phyloP scores from a whole-genome alignment of 2,888 invertebrate species.

The Habrosyne pyritoides region DNA sequence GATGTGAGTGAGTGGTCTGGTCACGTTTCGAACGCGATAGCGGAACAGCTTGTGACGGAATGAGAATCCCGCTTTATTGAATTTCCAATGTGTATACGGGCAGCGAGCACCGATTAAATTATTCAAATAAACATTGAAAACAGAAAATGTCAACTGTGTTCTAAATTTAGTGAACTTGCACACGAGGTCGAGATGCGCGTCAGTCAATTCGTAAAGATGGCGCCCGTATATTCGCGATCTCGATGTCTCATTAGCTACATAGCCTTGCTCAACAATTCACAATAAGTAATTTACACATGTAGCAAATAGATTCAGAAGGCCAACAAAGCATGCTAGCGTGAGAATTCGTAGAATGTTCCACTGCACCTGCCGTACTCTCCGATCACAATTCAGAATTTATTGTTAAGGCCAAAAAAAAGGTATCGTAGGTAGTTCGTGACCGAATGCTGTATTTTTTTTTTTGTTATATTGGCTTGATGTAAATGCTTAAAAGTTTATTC shows the following conservation, averaged over 20 bases:
- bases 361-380: constrained; percentile 40
- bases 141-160: constrained; percentile 57
- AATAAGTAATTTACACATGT: constrained; percentile 58
- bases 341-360: constrained; percentile 48
- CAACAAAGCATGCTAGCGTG: constrained; percentile 53
- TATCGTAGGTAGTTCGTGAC: constrained; percentile 14
- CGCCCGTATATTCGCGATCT: constrained; percentile 65
- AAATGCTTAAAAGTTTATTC: not conserved
- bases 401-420: constrained; percentile 13
- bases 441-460: not conserved
- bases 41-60: not conserved
- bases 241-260: constrained; percentile 60
- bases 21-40: not conserved
- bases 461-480: not conserved
- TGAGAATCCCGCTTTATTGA: not conserved
- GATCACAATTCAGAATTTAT: constrained; percentile 20
- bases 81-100: constrained; percentile 9
- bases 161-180: constrained; percentile 70
- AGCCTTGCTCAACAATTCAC: constrained; percentile 68
- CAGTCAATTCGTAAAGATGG: constrained; percentile 68
- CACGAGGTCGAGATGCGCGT: constrained; percentile 64
- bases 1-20: not conserved
- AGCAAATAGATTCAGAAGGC: constrained; percentile 57
- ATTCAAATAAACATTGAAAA: constrained; percentile 27
- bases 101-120: constrained; percentile 24